Conservation (phyloP, 2,797 vertebrate genomes). For the Rallus crepitans region DNA sequence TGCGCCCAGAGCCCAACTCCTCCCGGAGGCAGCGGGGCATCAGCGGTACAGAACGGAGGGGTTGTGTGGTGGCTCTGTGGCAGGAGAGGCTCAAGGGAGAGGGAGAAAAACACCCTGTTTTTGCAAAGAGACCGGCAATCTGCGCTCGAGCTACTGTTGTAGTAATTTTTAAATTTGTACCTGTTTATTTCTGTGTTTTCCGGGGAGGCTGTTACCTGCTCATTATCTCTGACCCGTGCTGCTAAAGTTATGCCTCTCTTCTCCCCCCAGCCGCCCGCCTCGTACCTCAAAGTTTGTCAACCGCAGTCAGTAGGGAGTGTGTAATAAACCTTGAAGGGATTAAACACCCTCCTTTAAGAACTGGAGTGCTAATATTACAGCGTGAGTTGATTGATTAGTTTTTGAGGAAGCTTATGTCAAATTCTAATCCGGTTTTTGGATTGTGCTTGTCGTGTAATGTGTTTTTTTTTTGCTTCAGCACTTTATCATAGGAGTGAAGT, state of each 20-base stretch:
- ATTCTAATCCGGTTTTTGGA: slow-evolving; percentile 93
- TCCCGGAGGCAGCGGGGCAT: fast-evolving
- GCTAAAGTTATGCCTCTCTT: slow-evolving; percentile 51
- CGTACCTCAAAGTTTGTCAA: slow-evolving; percentile 28
- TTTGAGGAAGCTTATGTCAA: slow-evolving; percentile 96
- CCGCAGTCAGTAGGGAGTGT: slow-evolving; percentile 75
- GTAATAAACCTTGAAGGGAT: slow-evolving; percentile 91
- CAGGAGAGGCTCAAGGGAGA: neutral
- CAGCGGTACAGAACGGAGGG: fast-evolving
- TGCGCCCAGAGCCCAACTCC: neutral
- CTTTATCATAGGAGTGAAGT: slow-evolving; percentile 93
- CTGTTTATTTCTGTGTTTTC: too few species aligned
- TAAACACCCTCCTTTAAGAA: slow-evolving; percentile 89
- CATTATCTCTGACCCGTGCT: neutral
- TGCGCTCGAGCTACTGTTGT: neutral
- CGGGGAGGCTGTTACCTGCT: neutral
- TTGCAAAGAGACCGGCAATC: fast-evolving
- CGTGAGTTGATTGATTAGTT: slow-evolving; percentile 95
- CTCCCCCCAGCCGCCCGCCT: neutral
- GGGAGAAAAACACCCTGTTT: fast-evolving
- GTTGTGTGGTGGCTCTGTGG: too few species aligned
- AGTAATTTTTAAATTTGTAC: too few species aligned
- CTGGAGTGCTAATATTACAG: slow-evolving; percentile 88
- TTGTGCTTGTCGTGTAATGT: slow-evolving; percentile 94
- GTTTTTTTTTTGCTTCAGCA: slow-evolving; percentile 82